A percentile compares a stretch with the other conserved stretches of the same genome.
Evolutionary conservation across 2,797 vertebrate genomes (phyloP).

Genomic region (Melopsittacus undulatus): DNA sequence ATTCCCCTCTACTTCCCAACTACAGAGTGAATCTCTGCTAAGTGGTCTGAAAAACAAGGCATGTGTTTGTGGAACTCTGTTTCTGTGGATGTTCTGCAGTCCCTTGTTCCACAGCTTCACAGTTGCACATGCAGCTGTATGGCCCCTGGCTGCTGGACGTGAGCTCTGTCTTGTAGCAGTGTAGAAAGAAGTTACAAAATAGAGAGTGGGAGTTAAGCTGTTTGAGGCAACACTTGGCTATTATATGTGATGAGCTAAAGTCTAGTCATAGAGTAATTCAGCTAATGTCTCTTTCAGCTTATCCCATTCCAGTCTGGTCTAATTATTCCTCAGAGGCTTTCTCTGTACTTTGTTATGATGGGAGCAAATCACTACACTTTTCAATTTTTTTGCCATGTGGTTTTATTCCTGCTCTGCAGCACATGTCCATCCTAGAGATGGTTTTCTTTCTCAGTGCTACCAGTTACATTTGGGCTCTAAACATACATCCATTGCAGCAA

Average conservation of each 20-base stretch:
- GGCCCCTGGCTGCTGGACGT: neutral
- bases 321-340: neutral
- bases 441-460: neutral
- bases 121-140: neutral
- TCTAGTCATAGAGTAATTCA: neutral
- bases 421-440: accelerated
- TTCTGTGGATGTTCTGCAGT: neutral
- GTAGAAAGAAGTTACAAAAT: neutral
- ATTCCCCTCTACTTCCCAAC: neutral
- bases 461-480: neutral
- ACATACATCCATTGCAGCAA: neutral
- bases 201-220: neutral
- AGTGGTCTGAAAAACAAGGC: neutral
- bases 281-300: neutral
- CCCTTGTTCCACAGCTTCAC: neutral
- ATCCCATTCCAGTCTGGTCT: accelerated
- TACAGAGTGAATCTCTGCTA: neutral
- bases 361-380: neutral
- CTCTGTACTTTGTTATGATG: neutral
- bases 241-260: neutral
- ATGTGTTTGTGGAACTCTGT: neutral
- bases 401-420: neutral
- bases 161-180: neutral
- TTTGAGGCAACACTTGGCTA: neutral
- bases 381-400: neutral